Evolutionary conservation across 2,113 vertebrate species (phyloP), one percentile per base, ranked within the genome.

Genomic region (Hydropotes inermis): DNA sequence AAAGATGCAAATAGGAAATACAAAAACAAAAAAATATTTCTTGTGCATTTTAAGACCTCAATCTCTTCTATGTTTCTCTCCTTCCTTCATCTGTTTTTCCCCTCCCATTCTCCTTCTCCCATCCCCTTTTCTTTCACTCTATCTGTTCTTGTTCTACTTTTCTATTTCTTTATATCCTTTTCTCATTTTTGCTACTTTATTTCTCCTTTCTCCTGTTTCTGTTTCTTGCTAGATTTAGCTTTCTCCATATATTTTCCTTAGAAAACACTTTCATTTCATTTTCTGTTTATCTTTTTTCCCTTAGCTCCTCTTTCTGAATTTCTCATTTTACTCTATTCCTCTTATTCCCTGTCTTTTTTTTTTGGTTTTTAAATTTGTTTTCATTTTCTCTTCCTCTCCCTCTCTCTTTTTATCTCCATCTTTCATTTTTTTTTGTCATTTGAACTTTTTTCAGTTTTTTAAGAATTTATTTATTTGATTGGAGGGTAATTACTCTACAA

Each of bases 221-320:
- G 23, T 74, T 97, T 90, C 28, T 89, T 58, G 84, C 52, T 83
- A 78, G n/a, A 57, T 92, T 90, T 95, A 19, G 7, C 91, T 94
- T 94, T 91, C 30, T 16, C 39, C 30, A 50, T 81, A 43, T 57
- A 87, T 74, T 36, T 96, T 91, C 39, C 16, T 28, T 6, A 28
- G 64, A 87, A 91, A 78, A 27, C 25, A 36, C 54, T 14, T 94
- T 39, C 52, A 11, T 55, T 23, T 27, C 47, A 76, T 39, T 43
- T 25, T 23, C 16, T 93, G 16, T 82, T 15, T 47, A n/a, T 43
- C 6, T 91, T 47, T 43, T 52, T 28, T 19, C 4, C 43, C 11
- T 92, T 61, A 87, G 15, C 4, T 84, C 27, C 11, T 95, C 7
- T 87, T 91, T 86, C 55, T 87, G 39, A 19, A 78, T 64, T 94